A percentile compares a stretch with the other conserved stretches of the same genome.
phyloP scores from a whole-genome alignment of 2,888 invertebrate species.

The Coelinius sp. region DNA sequence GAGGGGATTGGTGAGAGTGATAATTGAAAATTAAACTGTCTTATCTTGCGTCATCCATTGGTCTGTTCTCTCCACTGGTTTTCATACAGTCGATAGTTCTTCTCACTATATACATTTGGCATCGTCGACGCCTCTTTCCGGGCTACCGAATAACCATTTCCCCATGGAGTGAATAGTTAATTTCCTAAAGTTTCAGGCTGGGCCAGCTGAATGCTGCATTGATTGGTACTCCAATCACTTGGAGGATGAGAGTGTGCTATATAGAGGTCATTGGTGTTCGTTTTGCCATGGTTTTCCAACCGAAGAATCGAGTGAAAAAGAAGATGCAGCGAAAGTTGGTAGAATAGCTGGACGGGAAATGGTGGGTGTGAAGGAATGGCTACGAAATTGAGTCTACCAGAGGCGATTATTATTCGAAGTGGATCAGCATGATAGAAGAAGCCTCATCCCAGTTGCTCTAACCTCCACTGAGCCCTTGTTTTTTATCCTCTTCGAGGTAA shows the following conservation, averaged over 20 bases:
- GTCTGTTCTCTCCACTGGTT: constrained; percentile 8
- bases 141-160: constrained; percentile 67
- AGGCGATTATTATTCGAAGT: constrained; percentile 67
- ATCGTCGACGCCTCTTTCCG: constrained; percentile 55
- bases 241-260: constrained; percentile 53
- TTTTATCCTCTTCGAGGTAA: constrained; percentile 25
- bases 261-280: constrained; percentile 37
- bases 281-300: background rate
- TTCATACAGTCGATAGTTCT: constrained; percentile 41
- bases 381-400: constrained; percentile 65
- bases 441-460: background rate
- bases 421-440: constrained; percentile 53
- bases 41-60: constrained; percentile 58
- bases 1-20: constrained; percentile 25
- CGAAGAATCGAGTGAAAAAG: constrained; percentile 23
- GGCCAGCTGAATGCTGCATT: constrained; percentile 68
- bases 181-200: constrained; percentile 69
- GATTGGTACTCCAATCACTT: constrained; percentile 70
- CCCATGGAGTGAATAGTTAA: constrained; percentile 68
- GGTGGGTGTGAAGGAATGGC: constrained; percentile 36
- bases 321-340: constrained; percentile 51
- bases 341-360: constrained; percentile 48
- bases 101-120: constrained; percentile 32
- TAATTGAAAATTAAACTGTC: constrained; percentile 69
- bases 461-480: constrained; percentile 40